Evolutionary conservation across 2,797 vertebrate species (phyloP).

Genomic region (Gallinago solitaria): DNA sequence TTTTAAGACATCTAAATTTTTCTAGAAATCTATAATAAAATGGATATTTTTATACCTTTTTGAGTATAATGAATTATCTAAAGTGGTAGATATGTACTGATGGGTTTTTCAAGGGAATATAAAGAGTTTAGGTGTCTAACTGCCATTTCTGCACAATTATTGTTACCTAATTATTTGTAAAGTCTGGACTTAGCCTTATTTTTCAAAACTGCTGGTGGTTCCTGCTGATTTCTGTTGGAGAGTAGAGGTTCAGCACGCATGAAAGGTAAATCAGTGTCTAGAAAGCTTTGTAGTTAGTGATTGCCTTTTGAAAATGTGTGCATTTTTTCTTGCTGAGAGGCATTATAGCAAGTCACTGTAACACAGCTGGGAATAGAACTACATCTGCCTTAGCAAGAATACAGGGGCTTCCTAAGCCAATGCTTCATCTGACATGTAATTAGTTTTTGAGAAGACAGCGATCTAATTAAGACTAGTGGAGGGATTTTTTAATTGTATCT

Average conservation of each 20-base stretch:
- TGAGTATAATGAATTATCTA: neutral
- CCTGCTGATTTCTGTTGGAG: neutral
- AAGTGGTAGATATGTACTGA: neutral
- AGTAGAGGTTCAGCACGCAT: neutral
- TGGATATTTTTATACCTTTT: neutral
- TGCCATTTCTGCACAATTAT: neutral
- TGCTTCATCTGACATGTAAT: conserved; percentile 34
- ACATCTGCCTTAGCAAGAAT: neutral
- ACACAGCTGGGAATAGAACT: neutral
- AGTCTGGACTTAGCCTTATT: neutral
- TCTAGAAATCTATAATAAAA: neutral
- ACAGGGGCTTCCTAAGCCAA: neutral
- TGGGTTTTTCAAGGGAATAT: neutral
- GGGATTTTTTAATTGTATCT: neutral
- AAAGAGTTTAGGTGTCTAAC: neutral
- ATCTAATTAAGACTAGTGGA: conserved; percentile 38
- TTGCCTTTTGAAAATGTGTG: neutral
- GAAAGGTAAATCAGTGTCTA: neutral
- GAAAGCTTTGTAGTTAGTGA: neutral
- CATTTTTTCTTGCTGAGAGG: neutral
- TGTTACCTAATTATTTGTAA: neutral
- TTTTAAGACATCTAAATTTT: neutral
- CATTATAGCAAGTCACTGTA: neutral
- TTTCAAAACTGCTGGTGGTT: neutral
- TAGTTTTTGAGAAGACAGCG: neutral